Evolutionary conservation across 2,888 invertebrate genomes (phyloP), one percentile per base, ranked within the genome.

Genomic region (Lobophora halterata): DNA sequence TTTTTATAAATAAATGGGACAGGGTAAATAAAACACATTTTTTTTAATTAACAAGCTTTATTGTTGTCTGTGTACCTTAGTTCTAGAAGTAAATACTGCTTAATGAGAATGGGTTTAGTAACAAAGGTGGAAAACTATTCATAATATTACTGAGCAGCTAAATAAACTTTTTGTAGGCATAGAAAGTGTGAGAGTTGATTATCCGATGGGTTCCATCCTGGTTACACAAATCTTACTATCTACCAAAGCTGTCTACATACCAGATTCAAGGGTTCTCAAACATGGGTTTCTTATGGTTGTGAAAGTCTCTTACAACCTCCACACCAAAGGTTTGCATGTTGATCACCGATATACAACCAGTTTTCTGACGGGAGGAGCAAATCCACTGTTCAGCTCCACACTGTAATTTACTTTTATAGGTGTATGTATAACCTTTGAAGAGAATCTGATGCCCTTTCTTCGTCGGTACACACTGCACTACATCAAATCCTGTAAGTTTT

Each of bases 361-460:
- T 86, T 67, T 80, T 85, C 55, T 83, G 86, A 13, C 81, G 65
- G 45, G 69, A 86, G 1, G 85, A 83, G 38, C 86, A 86, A 33
- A 76, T 77, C 85, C 86, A 85, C 57, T 86, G 86, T 42, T 86
- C 85, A 1, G 85, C 79, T 2, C 85, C 86, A 59, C 81, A 86
- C 53, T 79, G 85, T 41, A 86, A 63, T 51, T 74, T 79, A 66
- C 77, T 74, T 64, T 83, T 85, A 51, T 85, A 81, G 29, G 79
- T 70, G 54, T 85, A 88, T 8, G 85, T 87, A 49, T 81, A 88
- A 51, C 85, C 85, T 63, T 86, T 80, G 49, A 78, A 81, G 36
- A 87, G 55, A 30, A 87, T 79, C 41, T 83, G 82, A 43, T 83
- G 83, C 4, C 87, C 87, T 47, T 81, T 86, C 46, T 77, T 79